Evolutionary conservation across 1,140 invertebrate species (phyloP), one percentile per base, ranked within the genome.

Genomic region (Linepithema humile): DNA sequence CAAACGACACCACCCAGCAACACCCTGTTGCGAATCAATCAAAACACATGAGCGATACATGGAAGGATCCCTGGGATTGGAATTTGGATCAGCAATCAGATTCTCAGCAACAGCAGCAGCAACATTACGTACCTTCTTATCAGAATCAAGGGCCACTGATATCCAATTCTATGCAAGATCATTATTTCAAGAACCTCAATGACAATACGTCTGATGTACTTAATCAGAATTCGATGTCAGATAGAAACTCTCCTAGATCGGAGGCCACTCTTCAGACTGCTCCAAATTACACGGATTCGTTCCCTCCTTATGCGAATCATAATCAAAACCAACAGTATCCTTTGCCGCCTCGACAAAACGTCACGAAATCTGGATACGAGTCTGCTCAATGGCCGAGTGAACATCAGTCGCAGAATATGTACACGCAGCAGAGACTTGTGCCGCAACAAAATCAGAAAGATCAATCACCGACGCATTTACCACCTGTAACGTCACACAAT

Each of bases 21-120:
- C 67, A 87, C 17, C 40, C 88, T 0, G 9, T 86, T 26, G 3
- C 62, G 10, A 92, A 75, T 86, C 84, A 92, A 73, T 82, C 89
- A 0, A 92, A 93, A 82, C 88, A 91, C 32, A 1, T 70, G 1
- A 89, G 85, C 7, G 92, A 94, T 85, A 64, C 93, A 3, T 94
- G 94, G 93, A 94, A 94, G 74, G 92, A 94, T 84, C 92, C 92
- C 1, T 94, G 94, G 93, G 92, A 94, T 62, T 94, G 93, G 93
- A 94, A 91, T 78, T 82, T 94, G 40, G 94, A 94, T 62, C 93
- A 93, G 64, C 90, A 93, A 45, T 23, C 90, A 0, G 92, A 93
- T 55, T 40, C 50, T 23, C 87, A 91, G n/a, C 80, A 87, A 9
- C 87, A 88, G 32, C 85, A 80, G 20, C 83, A 74, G n/a, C 75